Evolutionary conservation across 2,888 invertebrate genomes (phyloP).

Genomic region (Hemistola chrysoprasaria): DNA sequence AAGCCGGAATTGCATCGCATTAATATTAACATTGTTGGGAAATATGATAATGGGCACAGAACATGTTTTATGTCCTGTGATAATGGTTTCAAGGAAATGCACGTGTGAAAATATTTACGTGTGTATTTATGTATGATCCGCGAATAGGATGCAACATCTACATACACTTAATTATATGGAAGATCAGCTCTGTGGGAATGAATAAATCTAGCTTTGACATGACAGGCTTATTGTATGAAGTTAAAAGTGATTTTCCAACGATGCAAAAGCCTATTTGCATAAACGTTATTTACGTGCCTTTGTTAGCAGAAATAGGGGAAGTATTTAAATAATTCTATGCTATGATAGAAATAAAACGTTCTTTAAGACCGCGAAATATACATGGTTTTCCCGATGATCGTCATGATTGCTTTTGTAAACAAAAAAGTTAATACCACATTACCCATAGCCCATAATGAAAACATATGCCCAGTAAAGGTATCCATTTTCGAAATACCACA

Average conservation of each 20-base stretch:
- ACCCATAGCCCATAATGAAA: too few species aligned
- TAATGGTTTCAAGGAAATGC: constrained; percentile 53
- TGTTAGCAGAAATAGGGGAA: constrained; percentile 19
- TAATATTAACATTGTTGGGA: constrained; percentile 44
- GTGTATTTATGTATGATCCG: too few species aligned
- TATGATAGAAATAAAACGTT: too few species aligned
- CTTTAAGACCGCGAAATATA: too few species aligned
- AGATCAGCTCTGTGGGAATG: constrained; percentile 53
- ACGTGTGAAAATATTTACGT: constrained; percentile 27
- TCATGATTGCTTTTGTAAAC: too few species aligned
- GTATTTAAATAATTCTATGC: too few species aligned
- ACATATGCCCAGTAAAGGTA: too few species aligned
- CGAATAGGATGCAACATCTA: too few species aligned
- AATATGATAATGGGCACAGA: constrained; percentile 36
- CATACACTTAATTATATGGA: constrained; percentile 13
- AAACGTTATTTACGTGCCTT: constrained; percentile 23
- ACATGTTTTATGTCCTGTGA: too few species aligned
- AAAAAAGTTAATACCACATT: too few species aligned
- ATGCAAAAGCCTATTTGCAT: constrained; percentile 42
- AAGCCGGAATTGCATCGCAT: constrained; percentile 53
- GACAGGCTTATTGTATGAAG: constrained; percentile 49
- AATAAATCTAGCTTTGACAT: constrained; percentile 67
- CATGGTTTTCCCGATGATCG: too few species aligned
- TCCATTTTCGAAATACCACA: too few species aligned
- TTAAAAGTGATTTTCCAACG: constrained; percentile 48